Evolutionary conservation across 2,113 vertebrate species (phyloP).

Genomic region (Bubalus kerabau): DNA sequence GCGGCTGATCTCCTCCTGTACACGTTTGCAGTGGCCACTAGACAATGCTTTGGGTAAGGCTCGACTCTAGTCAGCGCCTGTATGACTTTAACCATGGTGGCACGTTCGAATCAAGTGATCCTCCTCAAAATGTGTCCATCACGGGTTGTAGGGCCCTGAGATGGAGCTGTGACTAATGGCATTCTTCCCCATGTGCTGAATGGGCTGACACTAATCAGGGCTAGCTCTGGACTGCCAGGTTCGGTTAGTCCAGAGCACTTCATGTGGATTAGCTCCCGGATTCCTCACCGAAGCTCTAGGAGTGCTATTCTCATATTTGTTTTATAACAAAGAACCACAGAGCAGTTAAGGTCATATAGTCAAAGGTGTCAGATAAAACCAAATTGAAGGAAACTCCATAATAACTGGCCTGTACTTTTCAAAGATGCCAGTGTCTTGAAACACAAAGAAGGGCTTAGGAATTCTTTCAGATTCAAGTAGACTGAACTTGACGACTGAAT

Average conservation of each 20-base stretch:
- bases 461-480: constrained; percentile 7
- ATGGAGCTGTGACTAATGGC: background rate
- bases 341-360: background rate
- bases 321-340: background rate
- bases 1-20: background rate
- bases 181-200: background rate
- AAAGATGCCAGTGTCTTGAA: background rate
- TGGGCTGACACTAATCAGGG: background rate
- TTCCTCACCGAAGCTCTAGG: background rate
- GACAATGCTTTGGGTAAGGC: background rate
- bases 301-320: background rate
- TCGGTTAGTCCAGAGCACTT: background rate
- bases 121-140: background rate
- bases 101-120: background rate
- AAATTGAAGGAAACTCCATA: background rate
- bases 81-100: background rate
- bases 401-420: background rate
- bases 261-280: background rate
- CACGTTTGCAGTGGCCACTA: background rate
- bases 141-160: background rate
- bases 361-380: background rate
- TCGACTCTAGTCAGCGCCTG: background rate
- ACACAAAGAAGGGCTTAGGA: background rate
- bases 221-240: background rate
- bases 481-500: background rate